Percentiles rank a stretch among this genome's conserved stretches.
Conservation (phyloP, 1,140 invertebrate genomes). For the Acromyrmex echinatior region DNA sequence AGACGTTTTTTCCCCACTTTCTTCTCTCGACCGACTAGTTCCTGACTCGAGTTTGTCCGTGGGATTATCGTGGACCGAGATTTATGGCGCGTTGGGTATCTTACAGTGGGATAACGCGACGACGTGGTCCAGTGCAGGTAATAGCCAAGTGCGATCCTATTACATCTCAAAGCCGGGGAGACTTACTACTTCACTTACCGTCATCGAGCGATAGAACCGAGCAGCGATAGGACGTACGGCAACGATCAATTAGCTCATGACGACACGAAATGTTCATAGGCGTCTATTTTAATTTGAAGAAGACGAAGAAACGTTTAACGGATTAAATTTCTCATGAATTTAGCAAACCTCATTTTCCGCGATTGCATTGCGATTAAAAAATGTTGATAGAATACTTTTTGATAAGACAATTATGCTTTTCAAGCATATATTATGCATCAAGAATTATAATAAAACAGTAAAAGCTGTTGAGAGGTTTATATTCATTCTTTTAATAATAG, state of each 20-base stretch:
- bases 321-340: not conserved
- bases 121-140: constrained; percentile 54
- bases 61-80: constrained; percentile 77
- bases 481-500: not conserved
- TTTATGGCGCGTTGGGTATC: constrained; percentile 70
- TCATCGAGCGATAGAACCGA: not conserved
- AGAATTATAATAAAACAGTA: too few relatives aligned
- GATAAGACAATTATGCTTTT: too few relatives aligned
- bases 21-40: constrained; percentile 27
- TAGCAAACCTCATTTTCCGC: not conserved
- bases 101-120: constrained; percentile 62
- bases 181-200: not conserved
- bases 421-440: too few relatives aligned
- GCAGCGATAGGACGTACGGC: not conserved
- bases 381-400: not conserved
- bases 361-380: not conserved
- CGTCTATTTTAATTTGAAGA: not conserved
- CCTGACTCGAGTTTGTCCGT: constrained; percentile 60
- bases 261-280: not conserved
- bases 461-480: not conserved
- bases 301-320: not conserved
- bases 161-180: constrained; percentile 48
- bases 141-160: constrained; percentile 67
- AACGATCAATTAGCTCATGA: constrained; percentile 8
- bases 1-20: not conserved